Evolutionary conservation across 2,888 invertebrate species (phyloP).

Genomic region (Itoplectis maculator): DNA sequence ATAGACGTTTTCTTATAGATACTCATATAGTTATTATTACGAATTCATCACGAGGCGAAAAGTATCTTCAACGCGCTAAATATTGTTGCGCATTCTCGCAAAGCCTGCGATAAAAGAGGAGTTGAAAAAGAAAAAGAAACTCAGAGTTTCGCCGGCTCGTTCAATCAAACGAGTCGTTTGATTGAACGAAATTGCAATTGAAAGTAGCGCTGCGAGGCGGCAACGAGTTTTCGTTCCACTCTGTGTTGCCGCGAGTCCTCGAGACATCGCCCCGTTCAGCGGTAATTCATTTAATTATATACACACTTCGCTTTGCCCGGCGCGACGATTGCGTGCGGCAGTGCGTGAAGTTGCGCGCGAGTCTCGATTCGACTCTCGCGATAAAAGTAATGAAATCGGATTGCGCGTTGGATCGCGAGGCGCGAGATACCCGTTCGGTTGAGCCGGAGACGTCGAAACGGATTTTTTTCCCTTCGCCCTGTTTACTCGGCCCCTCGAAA

Average conservation of each 20-base stretch:
- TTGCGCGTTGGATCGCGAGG: conserved; percentile 17
- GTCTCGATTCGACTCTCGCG: conserved; percentile 33
- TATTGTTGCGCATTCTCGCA: not conserved
- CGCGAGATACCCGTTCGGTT: conserved; percentile 1
- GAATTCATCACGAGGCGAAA: too few species aligned
- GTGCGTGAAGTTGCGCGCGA: conserved; percentile 32
- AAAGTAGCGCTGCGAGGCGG: conserved; percentile 8
- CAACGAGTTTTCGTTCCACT: conserved; percentile 10
- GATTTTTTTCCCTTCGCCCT: conserved; percentile 39
- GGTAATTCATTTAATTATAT: conserved; percentile 54
- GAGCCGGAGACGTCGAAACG: conserved; percentile 15
- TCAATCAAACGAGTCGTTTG: conserved; percentile 13
- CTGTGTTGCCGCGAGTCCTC: not conserved
- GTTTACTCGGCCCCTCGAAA: conserved; percentile 5
- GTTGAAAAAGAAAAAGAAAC: not conserved
- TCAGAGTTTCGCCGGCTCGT: not conserved
- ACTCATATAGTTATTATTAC: too few species aligned
- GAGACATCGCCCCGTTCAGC: conserved; percentile 13
- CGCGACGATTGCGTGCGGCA: conserved; percentile 14
- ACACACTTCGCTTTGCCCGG: not conserved
- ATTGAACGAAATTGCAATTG: conserved; percentile 54
- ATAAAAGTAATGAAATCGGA: conserved; percentile 59
- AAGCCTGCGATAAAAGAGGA: not conserved
- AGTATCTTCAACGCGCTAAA: too few species aligned
- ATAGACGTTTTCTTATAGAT: too few species aligned